Evolutionary conservation across 1,140 invertebrate genomes (phyloP).

Genomic region (Dinothrombium tinctorium): DNA sequence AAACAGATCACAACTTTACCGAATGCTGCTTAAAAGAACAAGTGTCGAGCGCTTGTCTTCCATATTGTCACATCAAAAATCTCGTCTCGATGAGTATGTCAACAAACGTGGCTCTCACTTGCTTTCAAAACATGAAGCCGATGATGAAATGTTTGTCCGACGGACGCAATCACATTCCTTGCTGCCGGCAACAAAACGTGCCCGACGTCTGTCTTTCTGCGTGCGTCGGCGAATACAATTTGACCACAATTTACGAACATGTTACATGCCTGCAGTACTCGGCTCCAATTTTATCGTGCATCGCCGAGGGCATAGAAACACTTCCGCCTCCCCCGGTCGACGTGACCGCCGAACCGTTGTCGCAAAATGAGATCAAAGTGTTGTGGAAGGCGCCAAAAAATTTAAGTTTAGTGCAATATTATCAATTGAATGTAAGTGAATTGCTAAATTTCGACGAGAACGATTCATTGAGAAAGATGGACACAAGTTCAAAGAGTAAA

Average conservation of each 20-base stretch:
- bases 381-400: neutral
- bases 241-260: conserved; percentile 52
- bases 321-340: conserved; percentile 39
- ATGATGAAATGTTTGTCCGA: conserved; percentile 44
- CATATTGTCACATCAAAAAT: conserved; percentile 52
- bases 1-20: conserved; percentile 3
- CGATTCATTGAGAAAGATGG: no score
- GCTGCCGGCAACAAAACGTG: conserved; percentile 49
- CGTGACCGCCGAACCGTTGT: conserved; percentile 34
- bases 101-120: conserved; percentile 28
- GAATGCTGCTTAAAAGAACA: conserved; percentile 42
- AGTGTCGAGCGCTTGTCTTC: conserved; percentile 38
- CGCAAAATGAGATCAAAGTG: neutral
- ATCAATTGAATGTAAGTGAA: conserved; percentile 40
- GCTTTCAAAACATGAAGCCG: conserved; percentile 44
- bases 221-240: conserved; percentile 41
- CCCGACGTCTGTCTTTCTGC: conserved; percentile 60
- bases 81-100: conserved; percentile 49
- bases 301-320: conserved; percentile 10
- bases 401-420: conserved; percentile 27
- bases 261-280: conserved; percentile 55
- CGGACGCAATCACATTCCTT: conserved; percentile 54
- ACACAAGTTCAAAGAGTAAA: no score
- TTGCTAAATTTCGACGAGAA: conserved; percentile 9
- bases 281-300: conserved; percentile 46